A percentile compares a stretch with the other conserved stretches of the same genome.
phyloP scores from a whole-genome alignment of 53 echinoderm and acorn worm species.

The Pentamera pediparva region DNA sequence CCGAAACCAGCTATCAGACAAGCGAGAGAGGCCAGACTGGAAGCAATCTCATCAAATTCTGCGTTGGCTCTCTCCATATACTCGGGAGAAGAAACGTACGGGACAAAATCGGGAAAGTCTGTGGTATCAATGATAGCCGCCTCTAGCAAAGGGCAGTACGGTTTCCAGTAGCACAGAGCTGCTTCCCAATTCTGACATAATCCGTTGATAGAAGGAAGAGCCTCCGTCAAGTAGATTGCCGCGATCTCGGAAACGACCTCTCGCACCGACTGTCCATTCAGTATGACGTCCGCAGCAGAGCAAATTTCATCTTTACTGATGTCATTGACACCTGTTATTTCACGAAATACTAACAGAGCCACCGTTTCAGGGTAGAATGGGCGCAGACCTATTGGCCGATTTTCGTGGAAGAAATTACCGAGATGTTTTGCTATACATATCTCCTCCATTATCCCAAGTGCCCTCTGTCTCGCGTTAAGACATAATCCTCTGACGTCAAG shows the following conservation, averaged over 20 bases:
- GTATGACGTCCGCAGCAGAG: background rate
- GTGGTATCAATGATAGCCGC: too few relatives aligned
- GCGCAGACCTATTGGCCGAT: background rate
- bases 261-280: background rate
- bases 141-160: slow-evolving; percentile 8
- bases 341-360: background rate
- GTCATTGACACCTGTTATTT: background rate
- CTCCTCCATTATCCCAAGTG: background rate
- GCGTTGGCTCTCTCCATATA: background rate
- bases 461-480: background rate
- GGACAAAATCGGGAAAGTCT: too few relatives aligned
- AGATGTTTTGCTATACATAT: background rate
- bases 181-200: background rate
- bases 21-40: background rate
- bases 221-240: background rate
- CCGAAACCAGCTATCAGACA: background rate
- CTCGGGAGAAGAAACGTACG: slow-evolving; percentile 1
- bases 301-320: slow-evolving; percentile 11
- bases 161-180: background rate
- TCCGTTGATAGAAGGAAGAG: background rate
- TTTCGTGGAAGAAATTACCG: background rate
- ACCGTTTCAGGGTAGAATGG: background rate
- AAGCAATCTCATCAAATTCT: background rate
- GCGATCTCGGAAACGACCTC: background rate
- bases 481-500: slow-evolving; percentile 1